Evolutionary conservation across 2,797 vertebrate genomes (phyloP).

Genomic region (Diglossa cyanea): DNA sequence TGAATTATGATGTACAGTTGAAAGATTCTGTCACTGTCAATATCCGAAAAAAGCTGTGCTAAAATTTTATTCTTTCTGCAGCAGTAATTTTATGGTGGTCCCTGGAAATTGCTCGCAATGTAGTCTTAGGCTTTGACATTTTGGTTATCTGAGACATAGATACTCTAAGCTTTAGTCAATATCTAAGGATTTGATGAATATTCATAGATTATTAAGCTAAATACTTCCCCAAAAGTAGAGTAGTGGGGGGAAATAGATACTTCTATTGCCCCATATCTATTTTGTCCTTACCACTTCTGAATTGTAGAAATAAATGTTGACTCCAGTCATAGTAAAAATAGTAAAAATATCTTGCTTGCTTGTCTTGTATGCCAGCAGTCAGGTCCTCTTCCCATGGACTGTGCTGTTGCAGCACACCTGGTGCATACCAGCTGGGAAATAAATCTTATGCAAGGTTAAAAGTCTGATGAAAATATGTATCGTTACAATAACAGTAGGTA

Average conservation of each 20-base stretch:
- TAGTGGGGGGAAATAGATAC: neutral
- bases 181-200: neutral
- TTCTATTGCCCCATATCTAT: neutral
- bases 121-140: neutral
- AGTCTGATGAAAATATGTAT: neutral
- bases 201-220: neutral
- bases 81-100: neutral
- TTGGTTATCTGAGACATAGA: neutral
- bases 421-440: neutral
- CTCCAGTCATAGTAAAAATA: neutral
- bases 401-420: neutral
- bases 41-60: neutral
- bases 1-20: neutral
- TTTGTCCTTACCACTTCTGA: neutral
- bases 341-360: neutral
- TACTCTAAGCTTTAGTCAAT: neutral
- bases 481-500: neutral
- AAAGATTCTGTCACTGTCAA: neutral
- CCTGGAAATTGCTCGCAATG: neutral
- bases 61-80: neutral
- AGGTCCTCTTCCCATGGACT: neutral
- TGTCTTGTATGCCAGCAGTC: neutral
- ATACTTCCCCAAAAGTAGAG: neutral
- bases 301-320: neutral
- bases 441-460: neutral